phyloP scores from a whole-genome alignment of 2,888 invertebrate genomes.

The Marasmarcha lunaedactyla region DNA sequence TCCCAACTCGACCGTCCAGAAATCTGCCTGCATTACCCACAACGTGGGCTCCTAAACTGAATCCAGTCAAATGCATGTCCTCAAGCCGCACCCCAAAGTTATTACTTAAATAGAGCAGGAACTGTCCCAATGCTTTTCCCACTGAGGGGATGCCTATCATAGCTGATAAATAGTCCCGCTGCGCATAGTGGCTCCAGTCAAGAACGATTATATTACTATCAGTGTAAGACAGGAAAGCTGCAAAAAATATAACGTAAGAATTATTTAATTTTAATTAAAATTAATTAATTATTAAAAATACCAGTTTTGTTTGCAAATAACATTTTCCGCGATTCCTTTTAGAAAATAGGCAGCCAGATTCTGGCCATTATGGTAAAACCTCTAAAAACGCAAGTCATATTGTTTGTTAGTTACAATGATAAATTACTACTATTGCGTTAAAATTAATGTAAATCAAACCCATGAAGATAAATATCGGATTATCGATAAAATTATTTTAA shows the following conservation, averaged over 20 bases:
- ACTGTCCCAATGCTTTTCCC: slow-evolving; percentile 32
- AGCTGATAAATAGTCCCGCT: slow-evolving; percentile 27
- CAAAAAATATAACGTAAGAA: slow-evolving; percentile 9
- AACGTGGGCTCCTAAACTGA: slow-evolving; percentile 37
- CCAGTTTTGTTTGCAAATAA: too few species aligned
- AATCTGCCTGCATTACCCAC: slow-evolving; percentile 33
- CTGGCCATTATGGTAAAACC: too few species aligned
- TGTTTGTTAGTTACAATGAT: too few species aligned
- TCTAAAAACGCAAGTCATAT: too few species aligned
- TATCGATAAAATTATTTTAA: too few species aligned
- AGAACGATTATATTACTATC: slow-evolving; percentile 32
- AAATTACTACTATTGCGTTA: too few species aligned
- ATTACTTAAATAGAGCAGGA: slow-evolving; percentile 23
- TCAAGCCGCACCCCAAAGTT: slow-evolving; percentile 21
- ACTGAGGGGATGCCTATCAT: slow-evolving; percentile 26
- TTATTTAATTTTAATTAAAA: too few species aligned
- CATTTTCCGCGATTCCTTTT: too few species aligned
- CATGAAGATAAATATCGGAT: too few species aligned
- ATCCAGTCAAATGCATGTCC: slow-evolving; percentile 33
- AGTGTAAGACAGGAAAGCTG: slow-evolving; percentile 24
- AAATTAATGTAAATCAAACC: too few species aligned
- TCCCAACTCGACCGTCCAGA: slow-evolving; percentile 24
- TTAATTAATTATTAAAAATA: too few species aligned
- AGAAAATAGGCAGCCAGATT: too few species aligned
- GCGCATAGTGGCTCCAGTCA: slow-evolving; percentile 33